Evolutionary conservation across 2,888 invertebrate species (phyloP).

Genomic region (Sabellastarte sp.): DNA sequence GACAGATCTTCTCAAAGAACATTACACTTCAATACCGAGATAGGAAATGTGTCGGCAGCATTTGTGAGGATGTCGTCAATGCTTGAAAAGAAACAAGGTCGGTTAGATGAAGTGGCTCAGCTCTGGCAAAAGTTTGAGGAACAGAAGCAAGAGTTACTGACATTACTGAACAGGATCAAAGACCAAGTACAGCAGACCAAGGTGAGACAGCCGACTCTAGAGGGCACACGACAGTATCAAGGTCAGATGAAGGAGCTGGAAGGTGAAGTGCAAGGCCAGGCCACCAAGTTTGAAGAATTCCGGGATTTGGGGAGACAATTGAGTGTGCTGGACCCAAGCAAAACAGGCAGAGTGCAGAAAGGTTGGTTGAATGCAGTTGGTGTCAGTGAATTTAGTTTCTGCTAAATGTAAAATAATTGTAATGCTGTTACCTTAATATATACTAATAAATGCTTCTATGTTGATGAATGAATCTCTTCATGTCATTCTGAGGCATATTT

Average conservation of each 20-base stretch:
- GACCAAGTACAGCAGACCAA: conserved; percentile 2
- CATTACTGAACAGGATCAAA: conserved; percentile 3
- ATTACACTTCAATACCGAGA: conserved; percentile 47
- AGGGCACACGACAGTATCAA: conserved; percentile 11
- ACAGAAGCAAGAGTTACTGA: conserved; percentile 46
- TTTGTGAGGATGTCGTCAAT: conserved; percentile 2
- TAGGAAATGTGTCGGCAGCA: conserved; percentile 34
- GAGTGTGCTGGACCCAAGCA: conserved; percentile 42
- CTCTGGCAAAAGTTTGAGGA: conserved; percentile 78
- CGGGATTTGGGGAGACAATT: conserved; percentile 74
- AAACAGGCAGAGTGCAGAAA: conserved; percentile 20
- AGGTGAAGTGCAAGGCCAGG: conserved; percentile 42
- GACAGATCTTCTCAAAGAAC: conserved; percentile 49
- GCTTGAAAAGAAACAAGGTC: conserved; percentile 49
- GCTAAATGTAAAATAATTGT: no score
- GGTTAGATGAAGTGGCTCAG: conserved; percentile 58
- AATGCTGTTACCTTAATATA: no score
- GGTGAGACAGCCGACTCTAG: conserved; percentile 8
- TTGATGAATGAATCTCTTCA: no score
- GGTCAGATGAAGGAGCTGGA: conserved; percentile 38
- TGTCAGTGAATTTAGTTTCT: no score
- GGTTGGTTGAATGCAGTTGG: no score
- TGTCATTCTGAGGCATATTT: no score
- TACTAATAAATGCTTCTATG: no score
- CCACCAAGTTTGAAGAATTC: conserved; percentile 65